These are phyloP conservation scores for Molothrus aeneus DNA, from an alignment of 2,797 vertebrate species.

Conservation along the genomic window DNA sequence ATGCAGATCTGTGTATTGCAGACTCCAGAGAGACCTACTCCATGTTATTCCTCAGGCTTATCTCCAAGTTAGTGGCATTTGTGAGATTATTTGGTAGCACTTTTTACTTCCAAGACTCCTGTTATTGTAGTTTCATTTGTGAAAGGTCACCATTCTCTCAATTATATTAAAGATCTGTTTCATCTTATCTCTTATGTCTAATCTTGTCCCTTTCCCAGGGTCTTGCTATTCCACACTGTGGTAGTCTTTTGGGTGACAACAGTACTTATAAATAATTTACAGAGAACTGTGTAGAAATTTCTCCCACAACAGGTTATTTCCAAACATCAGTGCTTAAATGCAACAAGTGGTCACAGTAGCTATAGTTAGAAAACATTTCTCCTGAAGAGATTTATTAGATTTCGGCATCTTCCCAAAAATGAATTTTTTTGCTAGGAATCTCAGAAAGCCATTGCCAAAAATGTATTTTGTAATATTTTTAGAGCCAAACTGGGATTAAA, in stretches of 20 bases:
- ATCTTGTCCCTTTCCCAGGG: not conserved
- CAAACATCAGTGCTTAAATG: not conserved
- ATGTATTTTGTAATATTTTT: constrained; percentile 37
- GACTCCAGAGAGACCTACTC: not conserved
- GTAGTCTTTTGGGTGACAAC: not conserved
- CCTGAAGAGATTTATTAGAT: not conserved
- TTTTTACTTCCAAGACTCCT: not conserved
- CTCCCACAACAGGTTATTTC: not conserved
- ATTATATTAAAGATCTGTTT: not conserved
- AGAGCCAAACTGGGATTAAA: constrained; percentile 18
- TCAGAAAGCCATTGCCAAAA: constrained; percentile 32
- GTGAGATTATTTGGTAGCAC: not conserved
- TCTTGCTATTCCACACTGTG: rapidly evolving
- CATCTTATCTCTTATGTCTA: not conserved
- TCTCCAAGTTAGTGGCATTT: not conserved
- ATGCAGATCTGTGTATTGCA: not conserved
- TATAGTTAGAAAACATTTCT: not conserved
- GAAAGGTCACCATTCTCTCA: not conserved
- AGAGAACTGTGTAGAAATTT: not conserved
- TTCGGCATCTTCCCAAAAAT: not conserved
- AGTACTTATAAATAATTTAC: not conserved
- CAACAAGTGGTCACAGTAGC: not conserved
- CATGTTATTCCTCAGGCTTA: not conserved
- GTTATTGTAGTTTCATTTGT: not conserved
- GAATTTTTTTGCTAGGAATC: not conserved